Conservation (phyloP, 1,140 invertebrate genomes). For the Apis laboriosa region DNA sequence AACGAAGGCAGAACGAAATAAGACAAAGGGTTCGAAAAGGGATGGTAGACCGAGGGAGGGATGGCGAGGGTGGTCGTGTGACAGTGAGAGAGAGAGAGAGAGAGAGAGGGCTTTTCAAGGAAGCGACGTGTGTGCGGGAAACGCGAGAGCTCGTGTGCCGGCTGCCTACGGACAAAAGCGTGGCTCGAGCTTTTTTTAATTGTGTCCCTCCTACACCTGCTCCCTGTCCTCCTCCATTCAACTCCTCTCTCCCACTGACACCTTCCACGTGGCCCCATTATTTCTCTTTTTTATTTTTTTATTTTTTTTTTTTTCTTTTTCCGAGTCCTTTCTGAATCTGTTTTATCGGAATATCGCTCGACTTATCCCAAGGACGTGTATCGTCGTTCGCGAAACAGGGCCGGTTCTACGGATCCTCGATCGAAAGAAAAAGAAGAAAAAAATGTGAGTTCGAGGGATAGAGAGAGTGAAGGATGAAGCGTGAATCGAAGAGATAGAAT, state of each 20-base stretch:
- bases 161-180: conserved; percentile 62
- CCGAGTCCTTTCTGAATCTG: conserved; percentile 15
- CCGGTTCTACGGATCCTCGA: conserved; percentile 20
- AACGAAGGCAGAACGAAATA: conserved; percentile 62
- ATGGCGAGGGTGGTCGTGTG: background rate
- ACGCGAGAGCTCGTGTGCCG: conserved; percentile 35
- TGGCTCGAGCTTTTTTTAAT: conserved; percentile 70
- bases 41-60: background rate
- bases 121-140: conserved; percentile 44
- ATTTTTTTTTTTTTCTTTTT: background rate
- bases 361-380: conserved; percentile 31
- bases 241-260: conserved; percentile 51
- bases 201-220: conserved; percentile 53
- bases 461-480: background rate
- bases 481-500: conserved; percentile 43
- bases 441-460: background rate
- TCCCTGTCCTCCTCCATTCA: conserved; percentile 19
- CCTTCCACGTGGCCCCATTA: conserved; percentile 53
- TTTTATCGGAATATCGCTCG: conserved; percentile 42
- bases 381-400: conserved; percentile 12
- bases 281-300: conserved; percentile 13
- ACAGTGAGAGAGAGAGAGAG: background rate
- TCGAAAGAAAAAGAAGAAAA: background rate
- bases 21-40: conserved; percentile 59
- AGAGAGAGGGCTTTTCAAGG: conserved; percentile 50